Evolutionary conservation across 2,797 vertebrate species (phyloP).

Genomic region (Pterois miles): DNA sequence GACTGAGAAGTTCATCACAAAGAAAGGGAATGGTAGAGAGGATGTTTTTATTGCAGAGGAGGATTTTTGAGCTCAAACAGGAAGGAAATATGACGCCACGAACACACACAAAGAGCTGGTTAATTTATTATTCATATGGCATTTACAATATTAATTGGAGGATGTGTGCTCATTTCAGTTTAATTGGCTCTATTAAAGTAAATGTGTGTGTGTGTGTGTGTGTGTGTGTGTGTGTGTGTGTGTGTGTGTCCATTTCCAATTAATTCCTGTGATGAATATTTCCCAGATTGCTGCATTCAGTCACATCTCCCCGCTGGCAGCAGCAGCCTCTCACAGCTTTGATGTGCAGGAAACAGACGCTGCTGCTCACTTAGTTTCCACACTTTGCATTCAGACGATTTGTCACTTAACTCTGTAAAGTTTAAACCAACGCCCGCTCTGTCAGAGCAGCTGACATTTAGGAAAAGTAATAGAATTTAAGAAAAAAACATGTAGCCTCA

Average conservation of each 20-base stretch:
- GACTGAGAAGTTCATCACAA: too few species aligned
- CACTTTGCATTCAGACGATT: constrained; percentile 1
- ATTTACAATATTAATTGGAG: constrained; percentile 51
- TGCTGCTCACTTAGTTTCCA: background rate
- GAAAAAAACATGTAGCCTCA: background rate
- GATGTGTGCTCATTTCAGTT: constrained; percentile 35
- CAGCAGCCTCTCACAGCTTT: constrained; percentile 13
- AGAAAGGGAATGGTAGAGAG: background rate
- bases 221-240: constrained; percentile 1
- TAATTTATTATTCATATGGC: constrained; percentile 46
- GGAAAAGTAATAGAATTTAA: background rate
- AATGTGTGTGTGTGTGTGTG: background rate
- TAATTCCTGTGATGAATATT: constrained; percentile 33
- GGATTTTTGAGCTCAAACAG: background rate
- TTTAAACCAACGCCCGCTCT: background rate
- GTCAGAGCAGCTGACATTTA: background rate
- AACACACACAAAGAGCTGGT: background rate
- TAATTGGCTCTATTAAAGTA: constrained; percentile 42
- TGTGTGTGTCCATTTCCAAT: constrained; percentile 9
- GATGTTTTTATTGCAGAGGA: background rate
- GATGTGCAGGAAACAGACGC: constrained; percentile 17
- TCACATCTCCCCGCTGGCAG: constrained; percentile 31
- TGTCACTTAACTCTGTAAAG: background rate
- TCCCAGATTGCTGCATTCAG: constrained; percentile 23
- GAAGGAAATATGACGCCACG: background rate